Percentiles rank a stretch among this genome's conserved stretches.
phyloP scores from a whole-genome alignment of 2,888 invertebrate species.

The Agrochola litura region DNA sequence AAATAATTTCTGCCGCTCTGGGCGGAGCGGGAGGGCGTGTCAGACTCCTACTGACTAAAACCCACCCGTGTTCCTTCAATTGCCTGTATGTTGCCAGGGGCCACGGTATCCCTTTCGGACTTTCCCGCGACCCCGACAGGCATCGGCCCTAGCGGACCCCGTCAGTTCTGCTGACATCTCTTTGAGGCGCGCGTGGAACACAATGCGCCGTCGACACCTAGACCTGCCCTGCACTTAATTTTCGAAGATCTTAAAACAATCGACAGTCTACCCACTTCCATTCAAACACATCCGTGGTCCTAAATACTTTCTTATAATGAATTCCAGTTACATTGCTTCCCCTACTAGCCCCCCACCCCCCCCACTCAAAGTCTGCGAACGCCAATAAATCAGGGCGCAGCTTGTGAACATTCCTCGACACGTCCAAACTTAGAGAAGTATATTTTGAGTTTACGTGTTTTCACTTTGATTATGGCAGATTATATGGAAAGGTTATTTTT shows the following conservation, averaged over 20 bases:
- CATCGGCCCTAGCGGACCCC: too few relatives aligned
- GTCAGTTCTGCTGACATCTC: too few relatives aligned
- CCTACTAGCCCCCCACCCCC: slow-evolving; percentile 9
- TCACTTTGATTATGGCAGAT: slow-evolving; percentile 56
- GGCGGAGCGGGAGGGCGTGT: too few relatives aligned
- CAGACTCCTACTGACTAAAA: too few relatives aligned
- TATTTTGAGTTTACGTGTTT: slow-evolving; percentile 69
- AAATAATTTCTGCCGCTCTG: too few relatives aligned
- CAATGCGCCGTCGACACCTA: too few relatives aligned
- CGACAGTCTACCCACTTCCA: not conserved
- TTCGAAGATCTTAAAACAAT: not conserved
- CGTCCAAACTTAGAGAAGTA: slow-evolving; percentile 72
- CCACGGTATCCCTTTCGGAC: too few relatives aligned
- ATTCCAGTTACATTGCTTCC: slow-evolving; percentile 49
- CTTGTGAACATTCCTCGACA: slow-evolving; percentile 69
- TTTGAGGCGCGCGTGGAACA: too few relatives aligned
- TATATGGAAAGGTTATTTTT: slow-evolving; percentile 30
- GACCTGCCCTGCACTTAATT: too few relatives aligned
- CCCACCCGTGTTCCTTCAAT: too few relatives aligned
- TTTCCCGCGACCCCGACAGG: too few relatives aligned
- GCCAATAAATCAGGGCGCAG: slow-evolving; percentile 73
- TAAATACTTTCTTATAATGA: slow-evolving; percentile 62
- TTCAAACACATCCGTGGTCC: slow-evolving; percentile 42
- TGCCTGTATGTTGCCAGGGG: too few relatives aligned
- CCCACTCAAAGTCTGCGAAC: slow-evolving; percentile 45